Percentiles rank a stretch among this genome's conserved stretches.
phyloP scores from a whole-genome alignment of 1,140 invertebrate species.

The Branchinecta lynchi region DNA sequence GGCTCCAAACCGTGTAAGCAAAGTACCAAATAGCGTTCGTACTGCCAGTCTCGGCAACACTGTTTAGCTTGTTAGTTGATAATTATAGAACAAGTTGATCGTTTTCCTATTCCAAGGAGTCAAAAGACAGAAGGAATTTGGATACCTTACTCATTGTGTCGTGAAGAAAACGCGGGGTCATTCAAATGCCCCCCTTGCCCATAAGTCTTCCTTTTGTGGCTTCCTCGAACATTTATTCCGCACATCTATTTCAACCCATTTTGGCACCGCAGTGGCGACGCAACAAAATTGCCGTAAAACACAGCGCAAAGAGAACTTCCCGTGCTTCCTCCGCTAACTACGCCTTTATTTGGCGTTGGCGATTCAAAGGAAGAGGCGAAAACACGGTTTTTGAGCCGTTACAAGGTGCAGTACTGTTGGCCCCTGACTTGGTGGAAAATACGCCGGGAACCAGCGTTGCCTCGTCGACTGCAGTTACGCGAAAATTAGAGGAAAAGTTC shows the following conservation, averaged over 20 bases:
- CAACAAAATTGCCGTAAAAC: not conserved
- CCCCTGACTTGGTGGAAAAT: not conserved
- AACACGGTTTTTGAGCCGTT: not conserved
- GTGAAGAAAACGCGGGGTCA: no score
- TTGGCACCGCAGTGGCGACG: not conserved
- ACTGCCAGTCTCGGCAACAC: no score
- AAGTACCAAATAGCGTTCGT: no score
- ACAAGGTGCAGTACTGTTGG: not conserved
- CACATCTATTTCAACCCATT: constrained; percentile 2
- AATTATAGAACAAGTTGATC: no score
- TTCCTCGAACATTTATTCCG: not conserved
- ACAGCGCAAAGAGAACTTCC: not conserved
- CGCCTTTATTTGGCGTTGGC: not conserved
- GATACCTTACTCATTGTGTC: no score
- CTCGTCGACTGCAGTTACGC: not conserved
- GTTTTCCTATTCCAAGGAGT: no score
- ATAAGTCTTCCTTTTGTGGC: no score
- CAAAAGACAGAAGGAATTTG: no score
- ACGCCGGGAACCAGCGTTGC: not conserved
- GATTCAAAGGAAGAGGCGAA: not conserved
- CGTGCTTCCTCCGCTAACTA: not conserved
- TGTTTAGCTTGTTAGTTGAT: no score
- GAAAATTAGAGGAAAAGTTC: no score
- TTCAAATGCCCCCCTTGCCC: no score
- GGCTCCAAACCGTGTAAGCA: no score